Conservation (phyloP, 2,888 invertebrate species). For the Noctua janthina region DNA sequence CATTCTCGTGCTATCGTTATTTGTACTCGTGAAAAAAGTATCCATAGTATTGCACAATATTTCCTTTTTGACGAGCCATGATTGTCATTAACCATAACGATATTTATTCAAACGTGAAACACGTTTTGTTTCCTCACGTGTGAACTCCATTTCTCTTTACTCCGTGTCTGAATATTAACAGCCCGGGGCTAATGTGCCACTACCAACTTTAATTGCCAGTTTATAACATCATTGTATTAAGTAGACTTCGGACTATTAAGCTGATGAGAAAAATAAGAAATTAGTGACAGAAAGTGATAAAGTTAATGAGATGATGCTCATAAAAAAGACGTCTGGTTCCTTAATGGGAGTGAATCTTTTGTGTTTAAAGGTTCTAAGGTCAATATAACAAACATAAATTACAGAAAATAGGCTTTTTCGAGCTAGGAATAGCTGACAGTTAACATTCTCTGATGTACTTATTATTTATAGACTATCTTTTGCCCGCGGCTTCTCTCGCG, state of each 20-base stretch:
- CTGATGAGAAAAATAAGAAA: constrained; percentile 53
- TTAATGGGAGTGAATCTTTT: constrained; percentile 21
- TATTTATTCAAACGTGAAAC: background rate
- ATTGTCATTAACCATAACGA: background rate
- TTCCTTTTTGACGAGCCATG: background rate
- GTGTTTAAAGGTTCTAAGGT: constrained; percentile 1
- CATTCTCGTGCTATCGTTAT: background rate
- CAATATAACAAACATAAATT: background rate
- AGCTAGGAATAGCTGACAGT: background rate
- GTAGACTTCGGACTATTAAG: constrained; percentile 39
- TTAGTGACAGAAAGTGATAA: constrained; percentile 23
- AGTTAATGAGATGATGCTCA: constrained; percentile 40
- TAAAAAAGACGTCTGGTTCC: constrained; percentile 30
- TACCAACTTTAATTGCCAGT: constrained; percentile 59
- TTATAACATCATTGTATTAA: constrained; percentile 56
- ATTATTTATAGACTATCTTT: background rate
- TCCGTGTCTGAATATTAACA: constrained; percentile 42
- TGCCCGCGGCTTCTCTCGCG: no score
- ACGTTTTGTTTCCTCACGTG: background rate
- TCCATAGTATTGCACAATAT: background rate
- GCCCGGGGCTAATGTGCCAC: constrained; percentile 50
- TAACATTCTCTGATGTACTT: background rate
- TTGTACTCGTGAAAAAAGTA: background rate
- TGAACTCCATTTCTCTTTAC: constrained; percentile 19
- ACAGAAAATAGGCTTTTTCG: background rate